These are phyloP conservation scores for Tretioscincus oriximinensis DNA, from an alignment of 2,113 vertebrate species.

Conservation along the genomic window DNA sequence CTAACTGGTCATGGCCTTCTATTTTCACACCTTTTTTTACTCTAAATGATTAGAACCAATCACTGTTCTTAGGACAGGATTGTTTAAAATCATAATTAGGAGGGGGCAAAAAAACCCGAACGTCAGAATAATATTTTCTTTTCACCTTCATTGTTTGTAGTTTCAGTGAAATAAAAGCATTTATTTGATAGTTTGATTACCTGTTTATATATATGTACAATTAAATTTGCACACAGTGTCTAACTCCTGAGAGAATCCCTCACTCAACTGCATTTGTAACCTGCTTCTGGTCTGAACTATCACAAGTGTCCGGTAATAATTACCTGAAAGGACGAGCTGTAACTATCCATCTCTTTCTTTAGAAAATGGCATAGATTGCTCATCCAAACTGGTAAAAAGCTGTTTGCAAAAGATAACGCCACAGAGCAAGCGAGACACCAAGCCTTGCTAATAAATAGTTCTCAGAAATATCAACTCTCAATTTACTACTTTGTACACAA, in stretches of 20 bases:
- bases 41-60: slow-evolving; percentile 83
- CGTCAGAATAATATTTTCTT: slow-evolving; percentile 55
- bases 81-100: slow-evolving; percentile 86
- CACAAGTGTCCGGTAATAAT: slow-evolving; percentile 64
- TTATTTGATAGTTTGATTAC: slow-evolving; percentile 16
- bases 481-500: slow-evolving; percentile 86
- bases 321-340: slow-evolving; percentile 58
- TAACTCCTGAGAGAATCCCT: slow-evolving; percentile 52
- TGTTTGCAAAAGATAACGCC: slow-evolving; percentile 72
- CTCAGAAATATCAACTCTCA: slow-evolving; percentile 83
- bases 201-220: slow-evolving; percentile 45
- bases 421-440: slow-evolving; percentile 64
- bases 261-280: slow-evolving; percentile 54
- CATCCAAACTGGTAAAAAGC: slow-evolving; percentile 72
- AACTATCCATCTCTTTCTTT: slow-evolving; percentile 21
- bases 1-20: slow-evolving; percentile 82
- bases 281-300: slow-evolving; percentile 63
- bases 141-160: slow-evolving; percentile 46
- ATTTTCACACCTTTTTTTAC: slow-evolving; percentile 85
- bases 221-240: slow-evolving; percentile 53
- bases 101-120: slow-evolving; percentile 58
- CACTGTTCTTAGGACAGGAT: slow-evolving; percentile 73
- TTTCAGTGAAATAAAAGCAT: slow-evolving; percentile 68
- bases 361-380: slow-evolving; percentile 64
- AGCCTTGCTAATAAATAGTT: slow-evolving; percentile 82